Conservation (phyloP, 2,113 vertebrate genomes). For the Indicator maculatus region DNA sequence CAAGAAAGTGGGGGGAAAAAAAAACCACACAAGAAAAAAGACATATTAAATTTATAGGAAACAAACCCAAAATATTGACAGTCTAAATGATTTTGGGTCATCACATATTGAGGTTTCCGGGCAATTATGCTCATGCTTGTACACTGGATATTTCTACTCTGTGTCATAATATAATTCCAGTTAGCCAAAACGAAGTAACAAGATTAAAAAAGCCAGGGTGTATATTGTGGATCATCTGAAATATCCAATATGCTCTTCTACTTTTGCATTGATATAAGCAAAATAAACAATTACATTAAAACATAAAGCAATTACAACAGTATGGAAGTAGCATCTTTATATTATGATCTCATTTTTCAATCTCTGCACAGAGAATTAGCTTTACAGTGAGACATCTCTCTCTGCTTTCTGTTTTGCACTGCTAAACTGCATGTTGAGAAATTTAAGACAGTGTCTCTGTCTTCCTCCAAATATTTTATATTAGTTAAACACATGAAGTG, state of each 20-base stretch:
- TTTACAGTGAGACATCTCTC: neutral
- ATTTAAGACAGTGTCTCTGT: neutral
- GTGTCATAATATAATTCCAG: neutral
- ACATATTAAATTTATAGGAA: neutral
- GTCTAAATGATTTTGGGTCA: neutral
- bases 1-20: neutral
- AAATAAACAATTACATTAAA: conserved; percentile 33
- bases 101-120: fast-evolving
- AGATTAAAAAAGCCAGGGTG: neutral
- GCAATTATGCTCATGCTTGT: neutral
- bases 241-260: neutral
- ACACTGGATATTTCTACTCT: fast-evolving
- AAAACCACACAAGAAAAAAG: neutral
- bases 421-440: neutral
- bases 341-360: conserved; percentile 53
- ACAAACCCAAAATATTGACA: neutral
- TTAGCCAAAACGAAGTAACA: neutral
- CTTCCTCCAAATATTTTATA: neutral
- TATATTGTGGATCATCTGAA: neutral
- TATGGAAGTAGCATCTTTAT: neutral
- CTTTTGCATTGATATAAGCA: conserved; percentile 14
- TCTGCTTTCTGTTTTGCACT: conserved; percentile 16
- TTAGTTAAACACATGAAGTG: neutral
- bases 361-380: neutral
- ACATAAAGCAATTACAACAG: conserved; percentile 2